Percentiles rank a stretch among this genome's conserved stretches.
Evolutionary conservation across 2,797 vertebrate genomes (phyloP).

Genomic region (Sebastes vulpes): DNA sequence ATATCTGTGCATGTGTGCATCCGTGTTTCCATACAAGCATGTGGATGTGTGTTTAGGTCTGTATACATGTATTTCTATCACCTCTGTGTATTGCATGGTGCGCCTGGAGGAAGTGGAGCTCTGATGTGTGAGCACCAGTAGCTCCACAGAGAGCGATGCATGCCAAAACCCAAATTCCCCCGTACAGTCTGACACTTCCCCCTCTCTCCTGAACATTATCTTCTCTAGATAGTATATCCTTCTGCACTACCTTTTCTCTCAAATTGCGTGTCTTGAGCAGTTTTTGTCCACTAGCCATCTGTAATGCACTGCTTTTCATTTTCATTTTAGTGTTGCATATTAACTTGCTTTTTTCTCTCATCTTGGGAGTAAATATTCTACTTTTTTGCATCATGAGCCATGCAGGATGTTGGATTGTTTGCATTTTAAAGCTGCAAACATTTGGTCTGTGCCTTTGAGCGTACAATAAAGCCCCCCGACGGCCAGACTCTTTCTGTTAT

Average conservation of each 20-base stretch:
- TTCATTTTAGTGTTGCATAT: background rate
- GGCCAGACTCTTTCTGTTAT: background rate
- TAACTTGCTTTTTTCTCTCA: background rate
- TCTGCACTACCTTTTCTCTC: background rate
- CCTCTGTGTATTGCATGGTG: slow-evolving; percentile 85
- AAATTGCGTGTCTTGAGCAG: background rate
- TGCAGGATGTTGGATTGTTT: background rate
- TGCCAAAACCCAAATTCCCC: slow-evolving; percentile 83
- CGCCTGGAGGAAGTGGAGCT: slow-evolving; percentile 88
- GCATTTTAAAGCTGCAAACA: background rate
- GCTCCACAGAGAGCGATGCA: slow-evolving; percentile 81
- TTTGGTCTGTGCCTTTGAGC: background rate
- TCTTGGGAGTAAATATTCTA: background rate
- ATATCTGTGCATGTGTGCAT: background rate
- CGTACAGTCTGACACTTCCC: slow-evolving; percentile 22
- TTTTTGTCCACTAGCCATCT: background rate
- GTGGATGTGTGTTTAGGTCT: slow-evolving; percentile 33
- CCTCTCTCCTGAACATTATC: slow-evolving; percentile 28
- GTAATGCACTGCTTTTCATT: background rate
- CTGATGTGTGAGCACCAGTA: slow-evolving; percentile 81
- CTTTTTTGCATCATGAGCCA: background rate
- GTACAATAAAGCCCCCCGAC: background rate
- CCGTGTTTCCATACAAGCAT: background rate
- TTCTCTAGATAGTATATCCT: slow-evolving; percentile 4
- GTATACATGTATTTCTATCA: slow-evolving; percentile 82